Base-by-base conservation (phyloP, 1,140 invertebrate genomes). In the Littorina saxatilis region DNA sequence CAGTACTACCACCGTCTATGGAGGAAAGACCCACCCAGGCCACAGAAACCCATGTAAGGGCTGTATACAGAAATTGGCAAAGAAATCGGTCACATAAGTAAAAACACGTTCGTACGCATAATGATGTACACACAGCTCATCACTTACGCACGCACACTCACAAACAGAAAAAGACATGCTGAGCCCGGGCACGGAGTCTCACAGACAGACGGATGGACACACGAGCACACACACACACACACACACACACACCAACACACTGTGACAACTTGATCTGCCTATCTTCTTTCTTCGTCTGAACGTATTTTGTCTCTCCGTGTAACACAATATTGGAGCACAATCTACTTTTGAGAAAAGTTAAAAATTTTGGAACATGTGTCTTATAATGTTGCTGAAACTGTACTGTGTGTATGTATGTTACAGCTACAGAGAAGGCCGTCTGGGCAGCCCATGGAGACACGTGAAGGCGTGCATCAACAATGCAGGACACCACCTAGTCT, bases 371-470 rank as follows among this genome's bases (percentile, higher is more conserved):
- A n/a, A n/a, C n/a, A n/a, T n/a, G n/a, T n/a, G n/a, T n/a, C n/a
- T n/a, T n/a, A n/a, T n/a, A n/a, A n/a, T n/a, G n/a, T n/a, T n/a
- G n/a, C n/a, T n/a, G n/a, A n/a, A n/a, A n/a, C n/a, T n/a, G n/a
- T n/a, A n/a, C n/a, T n/a, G n/a, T n/a, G n/a, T n/a, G n/a, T 39
- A 23, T 29, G 13, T 68, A 9, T 39, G n/a, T 61, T 80, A 43
- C 80, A 86, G 86, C 23, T 80, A 84, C 80, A 84, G 88, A 35
- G 84, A 84, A 58, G 89, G 89, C 52, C 79, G 88, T 40, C 74
- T 85, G 58, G 89, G 89, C 23, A 84, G 84, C 27, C 82, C 84
- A 5, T 90, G 89, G 89, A 73, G 89, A 61, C 89, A 90, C 66
- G 82, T 90, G 35, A 83, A 84, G 32, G 84, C 88, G 47, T 87